Base-by-base conservation (phyloP, 2,113 vertebrate genomes). In the Pelobates fuscus region DNA sequence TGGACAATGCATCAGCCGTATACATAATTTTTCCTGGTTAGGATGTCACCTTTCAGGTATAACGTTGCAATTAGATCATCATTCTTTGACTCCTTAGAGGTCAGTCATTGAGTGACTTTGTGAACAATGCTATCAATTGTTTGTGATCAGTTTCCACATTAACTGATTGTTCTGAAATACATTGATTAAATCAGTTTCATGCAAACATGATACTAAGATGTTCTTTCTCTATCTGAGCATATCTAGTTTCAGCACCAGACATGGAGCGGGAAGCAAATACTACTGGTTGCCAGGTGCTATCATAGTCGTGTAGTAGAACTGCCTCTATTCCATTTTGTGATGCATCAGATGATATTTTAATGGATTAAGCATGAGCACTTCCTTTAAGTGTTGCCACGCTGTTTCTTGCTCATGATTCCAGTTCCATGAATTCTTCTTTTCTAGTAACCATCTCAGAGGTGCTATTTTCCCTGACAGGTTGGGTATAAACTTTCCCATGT, bases 151-250 rank as follows among this genome's bases (percentile, higher is more conserved):
- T 55, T 55, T 55, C 52, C 7, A 55, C 21, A 1, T 55, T 12
- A 21, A 21, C 52, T 17, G 12, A 8, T 55, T 55, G 52, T 20
- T 17, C 7, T 49, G 44, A 49, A 49, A 17, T 11, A 2, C 12
- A 55, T 55, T 55, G 52, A 55, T 55, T 4, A 20, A 2, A 55
- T 55, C n/a, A 8, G 4, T 20, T 23, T 6, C n/a, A 55, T 55
- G n/a, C 52, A 55, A 2, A 55, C 20, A 23, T 17, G n/a, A 55
- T 55, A 21, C 52, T 23, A 21, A 20, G 21, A 21, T 1, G 52
- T 55, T 55, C 52, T 23, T 55, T 55, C n/a, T 55, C 52, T 21
- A 23, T 55, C 52, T 55, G 52, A 21, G 52, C 52, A 55, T 55
- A 2, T 23, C 52, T n/a, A n/a, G n/a, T n/a, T 49, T 49, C 44